phyloP scores from a whole-genome alignment of 2,113 vertebrate species.

The Narcine bancroftii region DNA sequence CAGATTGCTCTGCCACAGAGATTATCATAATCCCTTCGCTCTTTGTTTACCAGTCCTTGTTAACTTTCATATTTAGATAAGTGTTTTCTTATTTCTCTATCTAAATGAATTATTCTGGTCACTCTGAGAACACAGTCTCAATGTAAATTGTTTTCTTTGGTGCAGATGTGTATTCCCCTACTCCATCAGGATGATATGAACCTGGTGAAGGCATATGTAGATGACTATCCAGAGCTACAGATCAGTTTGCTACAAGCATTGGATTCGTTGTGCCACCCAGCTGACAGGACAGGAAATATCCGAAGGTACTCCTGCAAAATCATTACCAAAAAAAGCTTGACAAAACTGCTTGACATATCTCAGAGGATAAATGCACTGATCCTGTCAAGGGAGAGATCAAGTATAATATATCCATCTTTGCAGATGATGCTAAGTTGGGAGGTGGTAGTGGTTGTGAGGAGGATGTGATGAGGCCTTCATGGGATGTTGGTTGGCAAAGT shows the following conservation, averaged over 20 bases:
- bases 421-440: too few species aligned
- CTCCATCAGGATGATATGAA: slow-evolving; percentile 66
- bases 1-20: not conserved
- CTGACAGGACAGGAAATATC: slow-evolving; percentile 51
- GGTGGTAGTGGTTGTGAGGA: too few species aligned
- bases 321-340: not conserved
- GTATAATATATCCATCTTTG: too few species aligned
- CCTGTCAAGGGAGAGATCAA: too few species aligned
- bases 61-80: not conserved
- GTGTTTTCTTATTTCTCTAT: not conserved
- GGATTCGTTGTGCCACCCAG: slow-evolving; percentile 71
- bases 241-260: slow-evolving; percentile 58
- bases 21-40: not conserved
- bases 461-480: too few species aligned
- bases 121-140: not conserved
- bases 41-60: not conserved
- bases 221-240: slow-evolving; percentile 57
- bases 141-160: not conserved
- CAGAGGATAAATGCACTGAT: not conserved
- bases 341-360: not conserved
- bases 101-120: not conserved
- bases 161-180: slow-evolving; percentile 65
- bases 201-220: slow-evolving; percentile 61
- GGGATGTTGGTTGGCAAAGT: too few species aligned
- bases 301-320: slow-evolving; percentile 42